Base-by-base conservation (phyloP, 2,888 invertebrate genomes). In the Colostygia pectinataria region DNA sequence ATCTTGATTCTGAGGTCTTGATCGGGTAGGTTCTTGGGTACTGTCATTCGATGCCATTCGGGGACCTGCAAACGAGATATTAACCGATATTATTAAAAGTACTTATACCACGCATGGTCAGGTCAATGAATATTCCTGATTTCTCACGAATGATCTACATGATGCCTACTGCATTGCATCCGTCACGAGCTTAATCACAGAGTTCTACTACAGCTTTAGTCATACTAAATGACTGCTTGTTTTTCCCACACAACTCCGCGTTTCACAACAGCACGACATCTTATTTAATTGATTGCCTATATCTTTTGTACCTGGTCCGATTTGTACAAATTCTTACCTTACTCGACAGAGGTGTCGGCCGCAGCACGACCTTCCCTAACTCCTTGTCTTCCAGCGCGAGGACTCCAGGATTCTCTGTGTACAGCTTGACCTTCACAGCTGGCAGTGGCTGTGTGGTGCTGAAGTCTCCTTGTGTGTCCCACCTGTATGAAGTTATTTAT, bases 401-500 rank as follows among this genome's bases (percentile, higher is more conserved):
- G 91, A 99, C 97, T 43, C 97, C 97, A 13, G 98, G 98, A 80
- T 98, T 99, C 89, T 99, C 99, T 0, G 99, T 98, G 80, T 97
- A 99, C 23, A 99, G 89, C 83, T 99, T 99, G 2, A 99, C 96
- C 92, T 99, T 99, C 9, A 99, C 99, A 12, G 96, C 94, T 31
- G 99, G 99, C 55, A 99, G 91, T 1, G 99, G 97, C 80, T 99
- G 98, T 53, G 97, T 98, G 42, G 99, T 99, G 63, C 98, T 97
- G 87, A 99, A 99, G 88, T 99, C 99, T 43, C 99, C 99, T 92
- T 99, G 99, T 0, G 99, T 99, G 77, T 99, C 99, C 99, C 99
- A 99, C 94, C 97, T 98, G 52, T 20, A 36, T 34, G 6, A 20
- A 18, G 9, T 7, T 23, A 23, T 10, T 15, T 15, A 15, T 15